Evolutionary conservation across 2,888 invertebrate genomes (phyloP).

Genomic region (Tanytarsus gracilentus): DNA sequence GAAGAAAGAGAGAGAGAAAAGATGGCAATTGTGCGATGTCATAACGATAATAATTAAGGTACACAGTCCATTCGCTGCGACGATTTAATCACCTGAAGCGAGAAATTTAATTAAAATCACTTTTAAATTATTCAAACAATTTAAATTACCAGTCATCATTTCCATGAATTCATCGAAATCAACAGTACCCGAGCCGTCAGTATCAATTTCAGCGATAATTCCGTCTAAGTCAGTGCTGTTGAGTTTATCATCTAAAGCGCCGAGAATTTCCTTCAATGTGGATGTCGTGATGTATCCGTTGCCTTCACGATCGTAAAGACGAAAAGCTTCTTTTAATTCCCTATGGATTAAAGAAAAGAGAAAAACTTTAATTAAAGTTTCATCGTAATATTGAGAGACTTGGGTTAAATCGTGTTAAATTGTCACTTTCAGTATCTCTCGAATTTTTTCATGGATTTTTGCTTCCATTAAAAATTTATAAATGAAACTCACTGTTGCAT

Average conservation of each 20-base stretch:
- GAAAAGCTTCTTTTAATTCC: constrained; percentile 94
- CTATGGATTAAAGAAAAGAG: background rate
- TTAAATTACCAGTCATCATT: constrained; percentile 70
- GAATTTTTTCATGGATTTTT: background rate
- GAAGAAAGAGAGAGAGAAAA: background rate
- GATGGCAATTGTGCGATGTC: background rate
- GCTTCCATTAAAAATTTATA: background rate
- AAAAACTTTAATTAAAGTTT: background rate
- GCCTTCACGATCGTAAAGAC: constrained; percentile 91
- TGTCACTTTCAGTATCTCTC: no score
- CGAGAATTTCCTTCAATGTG: constrained; percentile 86
- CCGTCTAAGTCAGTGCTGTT: constrained; percentile 88
- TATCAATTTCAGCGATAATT: constrained; percentile 96
- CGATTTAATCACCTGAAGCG: constrained; percentile 10
- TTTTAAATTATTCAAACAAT: background rate
- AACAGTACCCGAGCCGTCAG: constrained; percentile 96
- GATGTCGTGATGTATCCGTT: constrained; percentile 90
- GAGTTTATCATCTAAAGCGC: constrained; percentile 86
- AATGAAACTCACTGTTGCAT: constrained; percentile 59
- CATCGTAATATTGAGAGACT: no score
- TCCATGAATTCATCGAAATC: constrained; percentile 98
- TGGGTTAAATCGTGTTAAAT: no score
- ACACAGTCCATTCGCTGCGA: no score
- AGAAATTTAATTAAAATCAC: background rate
- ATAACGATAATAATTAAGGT: background rate